Percentiles rank a stretch among this genome's conserved stretches.
These are phyloP conservation scores for Euplagia quadripunctaria DNA, from an alignment of 2,888 invertebrate genomes.

Conservation along the genomic window DNA sequence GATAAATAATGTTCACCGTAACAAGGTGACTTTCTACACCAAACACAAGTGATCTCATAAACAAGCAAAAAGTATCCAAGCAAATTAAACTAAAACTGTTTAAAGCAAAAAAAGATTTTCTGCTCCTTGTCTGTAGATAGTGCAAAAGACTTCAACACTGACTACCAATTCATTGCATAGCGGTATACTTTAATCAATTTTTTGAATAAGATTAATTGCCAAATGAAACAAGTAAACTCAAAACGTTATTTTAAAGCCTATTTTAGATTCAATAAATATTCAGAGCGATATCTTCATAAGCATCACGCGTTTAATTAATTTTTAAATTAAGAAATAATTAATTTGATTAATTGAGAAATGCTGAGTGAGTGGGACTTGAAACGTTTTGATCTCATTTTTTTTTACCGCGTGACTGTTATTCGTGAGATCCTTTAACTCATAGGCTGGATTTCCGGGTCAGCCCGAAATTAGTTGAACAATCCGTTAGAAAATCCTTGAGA, in stretches of 20 bases:
- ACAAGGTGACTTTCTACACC: neutral
- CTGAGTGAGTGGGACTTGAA: neutral
- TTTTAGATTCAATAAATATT: conserved; percentile 31
- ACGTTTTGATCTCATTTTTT: neutral
- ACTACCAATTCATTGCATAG: conserved; percentile 42
- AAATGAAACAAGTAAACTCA: conserved; percentile 10
- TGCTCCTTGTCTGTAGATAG: conserved; percentile 13
- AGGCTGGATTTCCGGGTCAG: neutral
- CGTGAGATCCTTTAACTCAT: neutral
- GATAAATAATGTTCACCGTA: too few species aligned
- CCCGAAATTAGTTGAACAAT: too few species aligned
- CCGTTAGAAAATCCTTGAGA: too few species aligned
- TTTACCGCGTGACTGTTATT: neutral
- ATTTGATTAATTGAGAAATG: conserved; percentile 33
- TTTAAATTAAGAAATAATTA: conserved; percentile 38
- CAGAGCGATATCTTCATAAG: conserved; percentile 28
- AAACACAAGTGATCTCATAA: neutral
- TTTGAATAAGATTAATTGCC: conserved; percentile 61
- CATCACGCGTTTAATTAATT: conserved; percentile 38
- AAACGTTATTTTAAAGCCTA: conserved; percentile 39
- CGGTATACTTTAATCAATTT: conserved; percentile 57
- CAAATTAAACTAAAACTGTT: conserved; percentile 24
- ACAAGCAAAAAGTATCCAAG: conserved; percentile 29
- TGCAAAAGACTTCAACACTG: conserved; percentile 17
- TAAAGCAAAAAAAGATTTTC: conserved; percentile 23